Base-by-base conservation (phyloP, 2,113 vertebrate genomes). In the Pseudopipra pipra region DNA sequence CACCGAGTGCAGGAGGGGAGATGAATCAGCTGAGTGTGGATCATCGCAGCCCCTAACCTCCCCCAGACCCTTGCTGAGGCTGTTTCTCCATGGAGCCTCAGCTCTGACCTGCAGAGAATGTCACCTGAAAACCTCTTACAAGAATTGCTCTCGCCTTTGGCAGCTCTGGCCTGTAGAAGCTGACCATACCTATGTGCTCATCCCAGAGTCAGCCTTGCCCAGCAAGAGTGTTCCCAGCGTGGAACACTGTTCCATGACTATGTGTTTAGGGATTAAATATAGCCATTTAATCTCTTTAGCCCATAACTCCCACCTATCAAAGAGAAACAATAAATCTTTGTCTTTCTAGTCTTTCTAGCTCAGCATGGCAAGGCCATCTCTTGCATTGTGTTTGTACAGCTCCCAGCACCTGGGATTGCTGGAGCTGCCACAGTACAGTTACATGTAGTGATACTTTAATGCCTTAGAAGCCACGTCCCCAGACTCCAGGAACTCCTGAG, bases 351-450 rank as follows among this genome's bases (percentile, higher is more conserved):
- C 43, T 52, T 74, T 70, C 58, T 44, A 92, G 14, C 44, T 95
- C 12, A 2, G 35, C 17, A 13, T n/a, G 44, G 22, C 55, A 71
- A 79, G 46, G 30, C 30, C 0, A 0, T 66, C 24, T 66, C 71
- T 47, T 49, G 49, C 43, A 24, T n/a, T 3, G 4, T 63, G 16
- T 46, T 93, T 54, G 20, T 37, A 37, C 0, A 4, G 46, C 23
- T 85, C 71, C 30, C 61, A 71, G 80, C 37, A 61, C 13, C 54
- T 66, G 66, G 37, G 46, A 28, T 11, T 62, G 75, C 83, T 71
- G 65, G 33, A 0, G 0, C 37, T 83, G 67, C 46, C 1, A 8
- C 24, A 7, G 47, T 20, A 33, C 70, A 55, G 24, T 65, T 87
- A 35, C 14, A 6, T 2, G 13, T 25, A 44, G 39, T 59, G 77